Evolutionary conservation across 2,113 vertebrate species (phyloP), one percentile per base, ranked within the genome.

Genomic region (Paramormyrops kingsleyae): DNA sequence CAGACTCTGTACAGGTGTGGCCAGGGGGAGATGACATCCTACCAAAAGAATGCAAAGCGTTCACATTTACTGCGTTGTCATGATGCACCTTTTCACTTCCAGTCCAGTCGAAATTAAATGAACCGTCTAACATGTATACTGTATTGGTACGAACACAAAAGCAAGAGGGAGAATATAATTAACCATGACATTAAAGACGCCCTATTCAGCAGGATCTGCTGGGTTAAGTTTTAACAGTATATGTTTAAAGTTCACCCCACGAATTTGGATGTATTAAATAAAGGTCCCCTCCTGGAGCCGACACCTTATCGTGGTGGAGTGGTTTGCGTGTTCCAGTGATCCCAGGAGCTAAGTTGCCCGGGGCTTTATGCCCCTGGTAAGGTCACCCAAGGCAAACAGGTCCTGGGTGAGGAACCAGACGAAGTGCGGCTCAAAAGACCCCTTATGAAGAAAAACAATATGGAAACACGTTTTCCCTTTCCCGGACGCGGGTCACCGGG

Each of bases 1-100:
- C 92, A 97, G 90, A 53, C 94, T 94, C 87, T 93, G 95, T 0
- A 97, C 96, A 4, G 97, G 95, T 0, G 94, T 92, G 53, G 93
- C 92, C 10, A 35, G 77, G 91, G 86, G 91, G 80, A 0, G 87
- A 90, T 89, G 94, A 93, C 95, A 96, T 96, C 92, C 93, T 96
- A 84, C 83, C n/a, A 88, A 92, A 90, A 44, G 62, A 62, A 21
- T 49, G 90, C 27, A 84, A 52, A 87, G n/a, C 39, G 8, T 88
- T 88, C 53, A 62, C 27, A 62, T 19, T 42, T 42, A 62, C 49
- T 39, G 0, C 1, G 6, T 1, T 6, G 35, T 0, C 3, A 44
- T 44, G 10, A 42, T 62, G 7, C 35, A 31, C 27, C 4, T 87
- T 39, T 35, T 12, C 27, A 87, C 3, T 21, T 15, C 47, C 39